These are phyloP conservation scores for Drosophila serrata DNA, from an alignment of 1,140 invertebrate genomes.

Conservation along the genomic window DNA sequence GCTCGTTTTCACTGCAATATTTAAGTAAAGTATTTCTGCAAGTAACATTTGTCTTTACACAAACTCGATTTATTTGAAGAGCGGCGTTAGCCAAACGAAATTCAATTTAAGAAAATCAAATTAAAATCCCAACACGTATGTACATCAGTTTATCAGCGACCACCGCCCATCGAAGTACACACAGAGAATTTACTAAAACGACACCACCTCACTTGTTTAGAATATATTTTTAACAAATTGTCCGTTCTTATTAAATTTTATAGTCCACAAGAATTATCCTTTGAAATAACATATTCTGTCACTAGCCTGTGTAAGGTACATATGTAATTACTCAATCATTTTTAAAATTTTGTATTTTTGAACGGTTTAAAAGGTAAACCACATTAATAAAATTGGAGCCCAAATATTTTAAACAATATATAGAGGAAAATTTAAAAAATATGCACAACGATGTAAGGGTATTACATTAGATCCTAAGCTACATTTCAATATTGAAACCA, in stretches of 20 bases:
- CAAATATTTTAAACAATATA: too few relatives aligned
- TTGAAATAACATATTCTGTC: not conserved
- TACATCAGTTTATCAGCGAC: slow-evolving; percentile 4
- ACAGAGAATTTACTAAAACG: not conserved
- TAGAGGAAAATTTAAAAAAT: too few relatives aligned
- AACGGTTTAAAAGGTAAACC: not conserved
- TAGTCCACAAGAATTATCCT: too few relatives aligned
- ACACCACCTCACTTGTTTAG: not conserved
- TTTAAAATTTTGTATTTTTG: not conserved
- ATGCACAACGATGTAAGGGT: too few relatives aligned
- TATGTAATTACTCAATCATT: not conserved
- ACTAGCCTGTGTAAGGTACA: not conserved
- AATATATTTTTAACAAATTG: not conserved
- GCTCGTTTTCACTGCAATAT: slow-evolving; percentile 26
- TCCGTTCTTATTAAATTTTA: not conserved
- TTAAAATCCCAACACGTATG: slow-evolving; percentile 55
- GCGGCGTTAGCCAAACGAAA: slow-evolving; percentile 51
- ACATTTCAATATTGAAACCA: not conserved
- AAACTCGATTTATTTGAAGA: slow-evolving; percentile 48
- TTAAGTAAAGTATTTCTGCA: slow-evolving; percentile 48
- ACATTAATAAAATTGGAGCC: not conserved
- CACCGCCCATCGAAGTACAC: slow-evolving; percentile 15
- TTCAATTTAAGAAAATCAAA: slow-evolving; percentile 71
- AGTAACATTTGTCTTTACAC: slow-evolving; percentile 28
- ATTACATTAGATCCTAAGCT: not conserved